Percentiles rank a stretch among this genome's conserved stretches.
These are phyloP conservation scores for Micrasema minimum DNA, from an alignment of 1,140 invertebrate species.

Conservation along the genomic window DNA sequence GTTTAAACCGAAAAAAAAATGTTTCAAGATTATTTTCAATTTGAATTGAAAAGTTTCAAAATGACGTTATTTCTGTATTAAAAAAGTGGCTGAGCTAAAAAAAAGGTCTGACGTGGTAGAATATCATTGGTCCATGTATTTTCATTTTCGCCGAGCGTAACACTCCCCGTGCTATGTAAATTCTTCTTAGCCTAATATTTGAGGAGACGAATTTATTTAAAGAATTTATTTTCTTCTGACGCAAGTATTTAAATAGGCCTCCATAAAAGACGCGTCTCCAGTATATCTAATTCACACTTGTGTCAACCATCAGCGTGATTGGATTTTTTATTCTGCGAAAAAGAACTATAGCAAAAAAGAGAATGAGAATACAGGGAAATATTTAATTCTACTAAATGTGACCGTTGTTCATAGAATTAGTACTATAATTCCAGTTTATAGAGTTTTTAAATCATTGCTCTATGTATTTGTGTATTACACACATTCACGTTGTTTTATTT, in stretches of 20 bases:
- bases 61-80: too few relatives aligned
- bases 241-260: slow-evolving; percentile 50
- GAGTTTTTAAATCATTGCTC: too few relatives aligned
- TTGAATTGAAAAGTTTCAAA: too few relatives aligned
- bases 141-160: background rate
- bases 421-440: too few relatives aligned
- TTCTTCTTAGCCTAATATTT: slow-evolving; percentile 8
- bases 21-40: too few relatives aligned
- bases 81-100: background rate
- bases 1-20: too few relatives aligned
- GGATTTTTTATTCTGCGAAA: slow-evolving; percentile 20
- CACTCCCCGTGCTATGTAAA: slow-evolving; percentile 4
- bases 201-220: slow-evolving; percentile 33
- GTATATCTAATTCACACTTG: slow-evolving; percentile 48
- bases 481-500: too few relatives aligned
- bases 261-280: slow-evolving; percentile 39
- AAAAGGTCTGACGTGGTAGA: background rate
- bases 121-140: background rate
- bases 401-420: too few relatives aligned
- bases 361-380: too few relatives aligned
- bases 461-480: too few relatives aligned
- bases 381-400: too few relatives aligned
- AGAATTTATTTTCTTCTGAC: slow-evolving; percentile 36
- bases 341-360: too few relatives aligned
- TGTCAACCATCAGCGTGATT: slow-evolving; percentile 37